phyloP scores from a whole-genome alignment of 2,888 invertebrate species.

The Geophilus truncorum region DNA sequence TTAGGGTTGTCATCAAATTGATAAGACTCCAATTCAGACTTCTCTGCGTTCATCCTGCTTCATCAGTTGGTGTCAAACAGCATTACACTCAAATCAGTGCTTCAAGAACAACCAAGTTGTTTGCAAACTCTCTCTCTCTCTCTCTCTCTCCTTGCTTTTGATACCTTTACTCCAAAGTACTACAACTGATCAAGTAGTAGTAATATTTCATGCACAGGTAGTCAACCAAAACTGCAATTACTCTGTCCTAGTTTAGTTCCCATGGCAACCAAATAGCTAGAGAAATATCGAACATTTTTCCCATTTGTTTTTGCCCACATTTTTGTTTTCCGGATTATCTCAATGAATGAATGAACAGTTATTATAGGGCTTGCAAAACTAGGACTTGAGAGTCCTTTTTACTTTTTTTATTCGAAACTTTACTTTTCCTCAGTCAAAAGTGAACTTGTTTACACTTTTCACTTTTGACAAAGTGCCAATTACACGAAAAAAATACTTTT shows the following conservation, averaged over 20 bases:
- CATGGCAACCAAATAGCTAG: neutral
- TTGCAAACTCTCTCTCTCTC: neutral
- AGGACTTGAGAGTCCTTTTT: neutral
- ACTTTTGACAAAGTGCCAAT: no score
- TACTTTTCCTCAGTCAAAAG: neutral
- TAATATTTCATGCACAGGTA: slow-evolving; percentile 10
- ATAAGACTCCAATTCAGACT: neutral
- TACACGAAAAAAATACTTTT: no score
- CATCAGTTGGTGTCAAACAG: no score
- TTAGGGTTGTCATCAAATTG: neutral
- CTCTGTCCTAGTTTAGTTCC: neutral
- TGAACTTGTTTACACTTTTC: neutral
- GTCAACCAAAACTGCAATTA: slow-evolving; percentile 4
- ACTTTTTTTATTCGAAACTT: no score
- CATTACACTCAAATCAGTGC: no score
- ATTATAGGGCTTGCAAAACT: neutral
- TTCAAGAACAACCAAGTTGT: neutral
- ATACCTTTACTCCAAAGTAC: neutral
- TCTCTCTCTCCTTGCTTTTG: no score
- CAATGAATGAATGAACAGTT: neutral
- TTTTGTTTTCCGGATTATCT: neutral
- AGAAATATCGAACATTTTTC: neutral
- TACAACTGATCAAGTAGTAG: neutral
- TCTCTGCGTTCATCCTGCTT: neutral
- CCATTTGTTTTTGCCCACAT: neutral